A percentile compares a stretch with the other conserved stretches of the same genome.
These are phyloP conservation scores for Calcarius lapponicus DNA, from an alignment of 2,797 vertebrate genomes.

Conservation along the genomic window DNA sequence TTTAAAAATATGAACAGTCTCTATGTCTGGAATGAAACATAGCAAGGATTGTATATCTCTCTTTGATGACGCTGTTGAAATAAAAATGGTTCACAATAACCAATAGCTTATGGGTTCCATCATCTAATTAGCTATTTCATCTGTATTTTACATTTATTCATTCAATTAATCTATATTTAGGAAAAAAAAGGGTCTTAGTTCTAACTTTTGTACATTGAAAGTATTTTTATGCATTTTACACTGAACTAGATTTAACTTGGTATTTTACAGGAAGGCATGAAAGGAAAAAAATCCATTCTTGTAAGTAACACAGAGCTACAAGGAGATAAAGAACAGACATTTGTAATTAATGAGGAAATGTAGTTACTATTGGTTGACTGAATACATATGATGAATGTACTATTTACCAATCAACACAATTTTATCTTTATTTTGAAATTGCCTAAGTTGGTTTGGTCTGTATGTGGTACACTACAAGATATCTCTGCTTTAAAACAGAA, in stretches of 20 bases:
- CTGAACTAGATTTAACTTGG: neutral
- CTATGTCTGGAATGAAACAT: neutral
- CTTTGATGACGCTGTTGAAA: neutral
- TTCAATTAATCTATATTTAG: neutral
- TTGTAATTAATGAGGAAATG: neutral
- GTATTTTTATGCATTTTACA: neutral
- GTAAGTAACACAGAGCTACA: neutral
- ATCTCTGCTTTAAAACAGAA: neutral
- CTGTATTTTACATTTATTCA: neutral
- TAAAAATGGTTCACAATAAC: neutral
- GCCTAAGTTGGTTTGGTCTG: neutral
- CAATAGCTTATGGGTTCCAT: neutral
- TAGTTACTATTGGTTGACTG: neutral
- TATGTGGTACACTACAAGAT: neutral
- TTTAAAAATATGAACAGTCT: neutral
- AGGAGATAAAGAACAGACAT: neutral
- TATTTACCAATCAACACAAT: neutral
- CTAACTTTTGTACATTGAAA: neutral
- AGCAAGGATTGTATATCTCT: neutral
- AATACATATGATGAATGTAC: neutral
- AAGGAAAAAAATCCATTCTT: neutral
- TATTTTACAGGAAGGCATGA: neutral
- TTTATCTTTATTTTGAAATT: neutral
- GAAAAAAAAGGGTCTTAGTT: neutral
- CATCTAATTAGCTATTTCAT: neutral